phyloP scores from a whole-genome alignment of 2,888 invertebrate species.

The Stenurella melanura region DNA sequence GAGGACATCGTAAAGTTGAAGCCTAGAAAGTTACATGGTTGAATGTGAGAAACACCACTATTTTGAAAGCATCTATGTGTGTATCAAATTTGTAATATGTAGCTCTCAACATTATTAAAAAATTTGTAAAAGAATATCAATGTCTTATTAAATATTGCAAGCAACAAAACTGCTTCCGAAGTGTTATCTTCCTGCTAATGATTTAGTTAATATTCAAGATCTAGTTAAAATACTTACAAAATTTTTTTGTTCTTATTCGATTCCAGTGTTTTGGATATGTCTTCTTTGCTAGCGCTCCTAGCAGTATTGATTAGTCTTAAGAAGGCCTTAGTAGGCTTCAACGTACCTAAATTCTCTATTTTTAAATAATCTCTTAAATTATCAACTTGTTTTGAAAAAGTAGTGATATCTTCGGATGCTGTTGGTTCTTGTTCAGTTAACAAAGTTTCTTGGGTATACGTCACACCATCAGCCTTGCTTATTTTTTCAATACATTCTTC shows the following conservation, averaged over 20 bases:
- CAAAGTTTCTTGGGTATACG: conserved; percentile 63
- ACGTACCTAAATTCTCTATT: conserved; percentile 77
- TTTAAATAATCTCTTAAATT: conserved; percentile 75
- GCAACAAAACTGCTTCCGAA: too few relatives aligned
- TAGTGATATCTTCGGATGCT: conserved; percentile 43
- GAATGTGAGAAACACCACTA: neutral
- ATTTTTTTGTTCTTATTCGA: conserved; percentile 77
- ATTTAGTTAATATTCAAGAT: too few relatives aligned
- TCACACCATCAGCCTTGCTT: conserved; percentile 51
- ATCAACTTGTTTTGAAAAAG: conserved; percentile 64
- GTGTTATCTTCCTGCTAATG: too few relatives aligned
- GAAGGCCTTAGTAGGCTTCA: conserved; percentile 80
- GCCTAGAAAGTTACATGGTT: conserved; percentile 68
- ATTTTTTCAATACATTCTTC: conserved; percentile 62
- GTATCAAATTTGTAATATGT: too few relatives aligned
- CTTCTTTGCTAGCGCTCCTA: conserved; percentile 77
- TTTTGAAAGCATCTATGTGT: too few relatives aligned
- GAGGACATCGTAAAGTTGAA: conserved; percentile 81
- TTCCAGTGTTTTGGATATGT: conserved; percentile 77
- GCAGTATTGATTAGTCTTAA: conserved; percentile 79
- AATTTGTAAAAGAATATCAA: too few relatives aligned
- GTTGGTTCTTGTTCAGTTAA: conserved; percentile 61
- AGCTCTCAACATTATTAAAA: too few relatives aligned
- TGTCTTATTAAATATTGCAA: too few relatives aligned
- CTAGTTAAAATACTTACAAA: conserved; percentile 70